Evolutionary conservation across 2,888 invertebrate genomes (phyloP), one percentile per base, ranked within the genome.

Genomic region (Mayetiola destructor): DNA sequence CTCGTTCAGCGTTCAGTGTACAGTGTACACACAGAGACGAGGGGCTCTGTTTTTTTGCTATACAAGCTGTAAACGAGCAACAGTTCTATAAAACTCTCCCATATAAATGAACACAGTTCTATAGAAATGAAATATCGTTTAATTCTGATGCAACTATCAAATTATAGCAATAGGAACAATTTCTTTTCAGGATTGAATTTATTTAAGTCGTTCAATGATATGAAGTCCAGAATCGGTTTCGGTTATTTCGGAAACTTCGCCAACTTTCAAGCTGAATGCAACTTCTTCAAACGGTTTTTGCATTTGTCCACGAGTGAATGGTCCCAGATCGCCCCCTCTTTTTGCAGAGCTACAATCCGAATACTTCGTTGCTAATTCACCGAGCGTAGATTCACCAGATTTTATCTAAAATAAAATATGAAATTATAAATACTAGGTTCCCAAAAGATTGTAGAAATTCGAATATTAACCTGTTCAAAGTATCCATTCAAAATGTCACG

Each of bases 341-440:
- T 90, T 91, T 1, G 96, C 97, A 0, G 96, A 97, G 60, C 93
- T 93, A 70, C 99, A 99, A 69, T 99, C 97, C n/a, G 95, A 95
- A 71, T 82, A 92, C 70, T 92, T 85, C 6, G 82, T 78, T 1
- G 97, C 96, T 42, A 97, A 73, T 61, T 93, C 91, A 23, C 83
- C 83, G 69, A 97, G 91, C 4, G 84, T 82, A 1, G 80, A 78
- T 67, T 88, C 84, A 1, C 86, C 89, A 16, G 81, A 78, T 3
- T 82, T 82, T 60, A 99, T 92, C 63, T 64, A 16, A 21, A 60
- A 59, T 42, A 27, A 20, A n/a, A n/a, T n/a, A n/a, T n/a, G n/a
- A n/a, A n/a, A n/a, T n/a, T n/a, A n/a, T n/a, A n/a, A n/a, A n/a
- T n/a, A n/a, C n/a, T n/a, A n/a, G n/a, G n/a, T n/a, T n/a, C n/a